phyloP scores from a whole-genome alignment of 2,888 invertebrate species.

The Branchipolynoe longqiensis region DNA sequence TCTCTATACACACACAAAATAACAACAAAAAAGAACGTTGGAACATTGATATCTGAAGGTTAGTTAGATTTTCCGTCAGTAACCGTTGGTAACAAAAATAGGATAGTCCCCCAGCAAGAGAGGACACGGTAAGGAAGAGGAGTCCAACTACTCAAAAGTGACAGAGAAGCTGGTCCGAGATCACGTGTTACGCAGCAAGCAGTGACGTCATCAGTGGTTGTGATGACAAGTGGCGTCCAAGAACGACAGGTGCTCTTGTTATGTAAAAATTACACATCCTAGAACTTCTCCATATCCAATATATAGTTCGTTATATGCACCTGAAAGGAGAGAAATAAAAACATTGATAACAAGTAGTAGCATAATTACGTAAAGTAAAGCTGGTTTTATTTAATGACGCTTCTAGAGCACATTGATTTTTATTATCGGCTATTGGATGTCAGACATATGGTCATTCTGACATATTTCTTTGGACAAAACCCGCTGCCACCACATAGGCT shows the following conservation, averaged over 20 bases:
- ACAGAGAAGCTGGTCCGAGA: conserved; percentile 15
- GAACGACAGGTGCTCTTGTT: not conserved
- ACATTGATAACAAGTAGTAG: not conserved
- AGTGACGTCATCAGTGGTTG: not conserved
- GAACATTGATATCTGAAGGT: no score
- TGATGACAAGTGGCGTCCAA: not conserved
- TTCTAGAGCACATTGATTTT: no score
- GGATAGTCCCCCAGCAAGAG: not conserved
- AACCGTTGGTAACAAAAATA: not conserved
- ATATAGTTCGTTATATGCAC: not conserved
- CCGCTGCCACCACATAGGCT: no score
- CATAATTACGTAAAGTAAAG: no score
- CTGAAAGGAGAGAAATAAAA: not conserved
- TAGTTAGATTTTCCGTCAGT: no score
- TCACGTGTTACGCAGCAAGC: not conserved
- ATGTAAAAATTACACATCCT: conserved; percentile 11
- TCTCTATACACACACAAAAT: no score
- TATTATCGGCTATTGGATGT: no score
- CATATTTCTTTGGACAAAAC: no score
- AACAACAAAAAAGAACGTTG: no score
- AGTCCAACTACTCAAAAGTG: no score
- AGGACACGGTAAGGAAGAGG: not conserved
- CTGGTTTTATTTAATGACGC: no score
- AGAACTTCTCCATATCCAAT: not conserved
- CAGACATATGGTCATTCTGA: no score